phyloP scores from a whole-genome alignment of 2,113 vertebrate species.

The Albula glossodonta region DNA sequence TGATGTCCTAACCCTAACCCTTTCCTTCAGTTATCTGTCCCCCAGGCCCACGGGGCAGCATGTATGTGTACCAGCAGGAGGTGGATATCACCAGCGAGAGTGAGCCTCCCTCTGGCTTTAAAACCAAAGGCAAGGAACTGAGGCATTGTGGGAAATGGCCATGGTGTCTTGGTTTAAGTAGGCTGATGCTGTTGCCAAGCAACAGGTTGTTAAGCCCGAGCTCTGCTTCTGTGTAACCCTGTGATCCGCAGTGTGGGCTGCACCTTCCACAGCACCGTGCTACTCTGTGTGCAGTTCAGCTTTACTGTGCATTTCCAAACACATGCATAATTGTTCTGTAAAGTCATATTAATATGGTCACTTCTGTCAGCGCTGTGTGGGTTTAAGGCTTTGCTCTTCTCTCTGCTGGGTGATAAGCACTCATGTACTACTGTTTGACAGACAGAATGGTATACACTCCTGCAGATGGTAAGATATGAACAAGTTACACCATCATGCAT shows the following conservation, averaged over 20 bases:
- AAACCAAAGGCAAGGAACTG: constrained; percentile 75
- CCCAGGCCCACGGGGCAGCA: constrained; percentile 65
- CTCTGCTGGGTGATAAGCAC: neutral
- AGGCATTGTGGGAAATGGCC: constrained; percentile 51
- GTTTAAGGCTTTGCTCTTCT: neutral
- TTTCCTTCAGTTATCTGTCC: constrained; percentile 69
- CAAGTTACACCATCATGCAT: neutral
- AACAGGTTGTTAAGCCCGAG: neutral
- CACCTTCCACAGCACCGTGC: no score
- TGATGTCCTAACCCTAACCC: constrained; percentile 56
- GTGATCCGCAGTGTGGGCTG: no score
- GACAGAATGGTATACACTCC: neutral
- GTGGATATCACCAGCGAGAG: constrained; percentile 79
- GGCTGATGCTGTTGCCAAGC: neutral
- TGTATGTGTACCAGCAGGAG: constrained; percentile 81
- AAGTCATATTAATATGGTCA: neutral
- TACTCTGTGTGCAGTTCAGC: no score
- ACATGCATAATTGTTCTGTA: neutral
- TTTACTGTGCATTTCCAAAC: neutral
- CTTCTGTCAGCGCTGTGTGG: neutral
- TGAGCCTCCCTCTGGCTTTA: constrained; percentile 59
- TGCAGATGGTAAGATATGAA: no score
- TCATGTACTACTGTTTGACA: neutral
- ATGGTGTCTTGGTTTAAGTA: neutral
- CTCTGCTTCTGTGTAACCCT: neutral